Percentiles rank a stretch among this genome's conserved stretches.
These are phyloP conservation scores for Drosophila demipolita DNA, from an alignment of 2,888 invertebrate genomes.

Conservation along the genomic window DNA sequence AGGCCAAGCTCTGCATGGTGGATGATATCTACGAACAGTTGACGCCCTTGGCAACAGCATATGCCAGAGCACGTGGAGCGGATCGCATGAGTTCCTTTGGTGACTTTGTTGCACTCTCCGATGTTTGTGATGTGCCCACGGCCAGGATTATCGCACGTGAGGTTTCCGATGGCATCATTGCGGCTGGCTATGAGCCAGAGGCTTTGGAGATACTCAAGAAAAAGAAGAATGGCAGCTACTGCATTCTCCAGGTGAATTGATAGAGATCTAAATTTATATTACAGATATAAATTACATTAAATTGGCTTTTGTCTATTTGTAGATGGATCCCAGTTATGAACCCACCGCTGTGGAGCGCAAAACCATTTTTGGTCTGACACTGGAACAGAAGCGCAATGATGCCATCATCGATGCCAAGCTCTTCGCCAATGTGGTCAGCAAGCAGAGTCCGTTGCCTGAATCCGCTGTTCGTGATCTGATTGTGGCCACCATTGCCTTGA, in stretches of 20 bases:
- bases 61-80: constrained; percentile 98
- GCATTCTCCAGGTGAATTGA: constrained; percentile 90
- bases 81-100: constrained; percentile 99
- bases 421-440: constrained; percentile 93
- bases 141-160: constrained; percentile 96
- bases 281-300: neutral
- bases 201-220: constrained; percentile 95
- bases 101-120: constrained; percentile 97
- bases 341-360: constrained; percentile 93
- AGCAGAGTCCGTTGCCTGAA: constrained; percentile 89
- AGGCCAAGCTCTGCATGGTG: constrained; percentile 97
- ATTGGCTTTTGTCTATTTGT: neutral
- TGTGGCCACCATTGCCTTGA: constrained; percentile 97
- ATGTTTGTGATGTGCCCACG: constrained; percentile 94
- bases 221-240: constrained; percentile 97
- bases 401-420: constrained; percentile 91
- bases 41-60: constrained; percentile 94
- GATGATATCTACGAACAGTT: constrained; percentile 91
- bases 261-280: neutral
- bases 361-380: constrained; percentile 92
- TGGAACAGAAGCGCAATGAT: constrained; percentile 96
- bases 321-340: constrained; percentile 95
- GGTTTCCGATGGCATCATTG: constrained; percentile 99
- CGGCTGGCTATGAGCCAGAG: constrained; percentile 94
- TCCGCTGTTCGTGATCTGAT: constrained; percentile 94